Evolutionary conservation across 2,888 invertebrate genomes (phyloP).

Genomic region (Diploptera punctata): DNA sequence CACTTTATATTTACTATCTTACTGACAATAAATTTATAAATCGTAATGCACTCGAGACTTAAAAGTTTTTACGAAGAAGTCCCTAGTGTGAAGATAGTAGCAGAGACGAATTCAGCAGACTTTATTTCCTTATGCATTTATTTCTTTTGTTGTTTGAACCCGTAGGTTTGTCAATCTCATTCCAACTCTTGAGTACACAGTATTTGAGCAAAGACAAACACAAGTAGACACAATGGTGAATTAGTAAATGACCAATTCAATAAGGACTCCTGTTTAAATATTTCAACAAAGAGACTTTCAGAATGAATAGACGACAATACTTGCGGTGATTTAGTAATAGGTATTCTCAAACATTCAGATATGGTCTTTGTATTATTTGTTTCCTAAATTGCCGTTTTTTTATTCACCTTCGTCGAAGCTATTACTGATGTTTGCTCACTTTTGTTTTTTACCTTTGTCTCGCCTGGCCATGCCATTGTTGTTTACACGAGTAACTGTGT

Average conservation of each 20-base stretch:
- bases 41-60: no score
- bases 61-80: no score
- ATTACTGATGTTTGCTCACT: not conserved
- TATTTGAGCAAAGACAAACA: conserved; percentile 11
- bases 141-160: no score
- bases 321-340: conserved; percentile 20
- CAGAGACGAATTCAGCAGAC: no score
- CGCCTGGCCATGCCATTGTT: not conserved
- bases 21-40: no score
- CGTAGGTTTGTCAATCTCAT: no score
- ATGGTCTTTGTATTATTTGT: not conserved
- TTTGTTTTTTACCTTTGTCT: not conserved
- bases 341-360: not conserved
- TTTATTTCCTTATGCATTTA: no score
- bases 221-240: conserved; percentile 20
- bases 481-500: not conserved
- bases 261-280: conserved; percentile 16
- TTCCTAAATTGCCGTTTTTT: not conserved
- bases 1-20: no score
- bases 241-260: conserved; percentile 18
- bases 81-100: no score
- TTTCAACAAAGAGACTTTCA: conserved; percentile 22
- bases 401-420: not conserved
- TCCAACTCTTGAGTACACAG: not conserved
- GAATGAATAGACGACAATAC: conserved; percentile 14